Conservation (phyloP, 2,797 vertebrate species). For the Darevskia nairensis region DNA sequence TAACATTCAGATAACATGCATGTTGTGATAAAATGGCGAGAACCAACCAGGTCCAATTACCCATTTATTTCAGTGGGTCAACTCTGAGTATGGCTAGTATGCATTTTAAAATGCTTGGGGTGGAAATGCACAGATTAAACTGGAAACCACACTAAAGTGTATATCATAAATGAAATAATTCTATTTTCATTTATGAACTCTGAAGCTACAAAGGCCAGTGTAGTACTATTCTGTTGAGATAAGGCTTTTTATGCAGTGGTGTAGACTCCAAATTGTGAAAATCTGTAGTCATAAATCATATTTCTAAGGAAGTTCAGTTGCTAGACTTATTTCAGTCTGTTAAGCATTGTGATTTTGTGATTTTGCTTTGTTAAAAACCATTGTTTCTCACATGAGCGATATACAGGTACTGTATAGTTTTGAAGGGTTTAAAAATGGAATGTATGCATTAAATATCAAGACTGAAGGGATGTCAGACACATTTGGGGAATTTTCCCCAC, state of each 20-base stretch:
- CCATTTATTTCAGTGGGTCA: too few relatives aligned
- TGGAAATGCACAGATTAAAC: too few relatives aligned
- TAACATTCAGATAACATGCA: too few relatives aligned
- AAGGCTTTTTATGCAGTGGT: conserved; percentile 30
- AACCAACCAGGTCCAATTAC: too few relatives aligned
- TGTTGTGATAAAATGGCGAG: too few relatives aligned
- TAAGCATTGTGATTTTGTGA: not conserved
- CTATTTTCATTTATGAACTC: not conserved
- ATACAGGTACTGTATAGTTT: conserved; percentile 40
- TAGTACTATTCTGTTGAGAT: conserved; percentile 23
- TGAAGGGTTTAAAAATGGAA: conserved; percentile 31
- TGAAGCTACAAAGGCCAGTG: conserved; percentile 14
- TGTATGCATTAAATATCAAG: conserved; percentile 56
- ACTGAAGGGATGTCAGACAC: conserved; percentile 54
- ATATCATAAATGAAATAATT: not conserved
- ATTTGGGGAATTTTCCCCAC: conserved; percentile 39
- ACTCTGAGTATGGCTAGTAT: too few relatives aligned
- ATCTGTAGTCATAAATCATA: conserved; percentile 18
- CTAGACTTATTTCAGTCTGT: conserved; percentile 36
- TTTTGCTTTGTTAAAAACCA: conserved; percentile 47
- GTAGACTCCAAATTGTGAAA: conserved; percentile 41
- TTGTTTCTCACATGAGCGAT: conserved; percentile 51
- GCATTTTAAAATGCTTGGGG: too few relatives aligned
- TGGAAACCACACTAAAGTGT: not conserved
- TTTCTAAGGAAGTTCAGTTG: conserved; percentile 57